Percentiles rank a stretch among this genome's conserved stretches.
Evolutionary conservation across 2,888 invertebrate genomes (phyloP).

Genomic region (Elgonia sp.): DNA sequence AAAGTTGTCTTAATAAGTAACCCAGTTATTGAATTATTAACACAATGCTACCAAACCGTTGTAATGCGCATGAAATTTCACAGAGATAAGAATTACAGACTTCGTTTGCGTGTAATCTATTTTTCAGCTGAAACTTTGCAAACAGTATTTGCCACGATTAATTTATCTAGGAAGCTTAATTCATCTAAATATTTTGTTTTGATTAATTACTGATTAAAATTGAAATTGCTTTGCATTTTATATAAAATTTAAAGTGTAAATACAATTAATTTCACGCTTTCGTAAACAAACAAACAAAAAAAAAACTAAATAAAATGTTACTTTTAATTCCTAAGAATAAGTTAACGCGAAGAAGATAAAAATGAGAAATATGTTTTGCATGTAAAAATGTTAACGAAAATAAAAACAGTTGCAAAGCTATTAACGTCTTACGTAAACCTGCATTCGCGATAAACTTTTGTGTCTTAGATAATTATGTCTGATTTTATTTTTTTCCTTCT

Average conservation of each 20-base stretch:
- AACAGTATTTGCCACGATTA: neutral
- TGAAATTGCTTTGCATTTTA: too few relatives aligned
- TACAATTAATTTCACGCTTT: too few relatives aligned
- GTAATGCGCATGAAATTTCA: neutral
- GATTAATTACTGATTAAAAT: too few relatives aligned
- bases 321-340: too few relatives aligned
- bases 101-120: conserved; percentile 8
- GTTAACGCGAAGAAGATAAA: too few relatives aligned
- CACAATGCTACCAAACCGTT: conserved; percentile 1
- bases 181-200: too few relatives aligned
- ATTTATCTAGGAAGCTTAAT: neutral
- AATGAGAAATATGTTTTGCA: too few relatives aligned
- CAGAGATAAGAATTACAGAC: conserved; percentile 8
- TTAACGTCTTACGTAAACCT: conserved; percentile 15
- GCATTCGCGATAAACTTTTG: neutral
- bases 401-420: neutral
- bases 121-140: neutral
- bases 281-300: too few relatives aligned
- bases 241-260: too few relatives aligned
- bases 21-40: conserved; percentile 39
- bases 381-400: neutral
- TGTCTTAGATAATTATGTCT: conserved; percentile 5
- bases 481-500: neutral
- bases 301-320: too few relatives aligned
- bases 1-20: conserved; percentile 34